Percentiles rank a stretch among this genome's conserved stretches.
Conservation (phyloP, 2,113 vertebrate genomes). For the Apodemus speciosus region DNA sequence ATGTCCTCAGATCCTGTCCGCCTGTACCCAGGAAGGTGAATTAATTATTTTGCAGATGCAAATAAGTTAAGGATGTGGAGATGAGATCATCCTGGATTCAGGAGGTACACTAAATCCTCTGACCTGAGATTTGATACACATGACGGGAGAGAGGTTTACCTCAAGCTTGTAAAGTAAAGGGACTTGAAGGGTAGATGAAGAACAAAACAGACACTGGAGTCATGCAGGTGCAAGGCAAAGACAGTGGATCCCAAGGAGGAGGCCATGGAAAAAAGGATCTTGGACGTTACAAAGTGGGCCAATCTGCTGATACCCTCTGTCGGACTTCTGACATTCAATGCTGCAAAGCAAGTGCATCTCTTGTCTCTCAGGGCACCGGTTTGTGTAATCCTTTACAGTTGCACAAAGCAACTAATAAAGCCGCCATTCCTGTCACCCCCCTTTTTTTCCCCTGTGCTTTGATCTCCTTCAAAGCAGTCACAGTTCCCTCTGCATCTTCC, state of each 20-base stretch:
- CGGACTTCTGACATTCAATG: background rate
- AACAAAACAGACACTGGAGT: accelerated
- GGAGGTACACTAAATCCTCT: background rate
- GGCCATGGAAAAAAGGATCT: accelerated
- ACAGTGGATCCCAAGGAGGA: accelerated
- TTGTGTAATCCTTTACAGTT: accelerated
- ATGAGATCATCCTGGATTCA: background rate
- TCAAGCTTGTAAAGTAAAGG: background rate
- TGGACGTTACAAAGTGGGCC: background rate
- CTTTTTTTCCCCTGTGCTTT: background rate
- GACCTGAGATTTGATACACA: accelerated
- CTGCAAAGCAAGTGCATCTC: background rate
- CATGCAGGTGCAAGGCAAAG: accelerated
- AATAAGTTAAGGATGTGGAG: background rate
- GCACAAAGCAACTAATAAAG: background rate
- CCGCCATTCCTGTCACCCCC: background rate
- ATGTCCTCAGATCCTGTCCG: background rate
- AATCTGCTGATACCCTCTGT: accelerated
- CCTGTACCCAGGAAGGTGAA: background rate
- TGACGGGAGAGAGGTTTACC: background rate
- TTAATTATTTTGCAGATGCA: background rate
- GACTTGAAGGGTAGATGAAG: accelerated
- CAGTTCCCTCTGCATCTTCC: background rate
- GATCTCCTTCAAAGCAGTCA: slow-evolving; percentile 26
- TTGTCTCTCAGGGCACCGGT: accelerated